Conservation (phyloP, 30 jellyfish, hydroid and myxozoan genomes). For the Euphysa ruthae region DNA sequence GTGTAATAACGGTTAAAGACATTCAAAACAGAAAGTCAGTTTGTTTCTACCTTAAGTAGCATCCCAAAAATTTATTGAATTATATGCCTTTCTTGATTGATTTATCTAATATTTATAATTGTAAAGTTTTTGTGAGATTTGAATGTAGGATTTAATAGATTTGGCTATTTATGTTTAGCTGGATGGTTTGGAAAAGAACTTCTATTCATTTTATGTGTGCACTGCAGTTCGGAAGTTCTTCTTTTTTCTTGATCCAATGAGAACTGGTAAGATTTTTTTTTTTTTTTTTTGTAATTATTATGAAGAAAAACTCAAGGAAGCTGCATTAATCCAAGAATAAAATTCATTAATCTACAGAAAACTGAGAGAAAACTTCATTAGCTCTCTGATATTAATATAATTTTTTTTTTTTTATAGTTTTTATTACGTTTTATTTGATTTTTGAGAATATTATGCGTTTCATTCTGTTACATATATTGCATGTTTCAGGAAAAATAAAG, state of each 20-base stretch:
- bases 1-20: too few species aligned
- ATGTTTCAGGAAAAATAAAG: slow-evolving; percentile 61
- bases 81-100: neutral
- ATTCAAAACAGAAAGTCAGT: too few species aligned
- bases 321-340: neutral
- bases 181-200: slow-evolving; percentile 95
- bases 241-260: slow-evolving; percentile 95
- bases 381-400: neutral
- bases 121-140: neutral
- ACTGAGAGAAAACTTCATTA: neutral
- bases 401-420: neutral
- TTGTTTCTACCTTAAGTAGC: too few species aligned
- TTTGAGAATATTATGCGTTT: neutral
- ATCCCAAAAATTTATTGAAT: neutral
- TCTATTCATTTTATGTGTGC: slow-evolving; percentile 93
- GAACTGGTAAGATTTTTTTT: slow-evolving; percentile 44
- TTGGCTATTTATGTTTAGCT: slow-evolving; percentile 19
- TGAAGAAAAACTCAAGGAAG: too few species aligned
- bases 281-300: neutral
- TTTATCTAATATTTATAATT: neutral
- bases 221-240: slow-evolving; percentile 96
- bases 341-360: neutral
- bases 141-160: neutral
- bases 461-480: neutral
- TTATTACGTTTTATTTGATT: neutral